Evolutionary conservation across 2,888 invertebrate species (phyloP).

Genomic region (Pachycephus smyrnensis): DNA sequence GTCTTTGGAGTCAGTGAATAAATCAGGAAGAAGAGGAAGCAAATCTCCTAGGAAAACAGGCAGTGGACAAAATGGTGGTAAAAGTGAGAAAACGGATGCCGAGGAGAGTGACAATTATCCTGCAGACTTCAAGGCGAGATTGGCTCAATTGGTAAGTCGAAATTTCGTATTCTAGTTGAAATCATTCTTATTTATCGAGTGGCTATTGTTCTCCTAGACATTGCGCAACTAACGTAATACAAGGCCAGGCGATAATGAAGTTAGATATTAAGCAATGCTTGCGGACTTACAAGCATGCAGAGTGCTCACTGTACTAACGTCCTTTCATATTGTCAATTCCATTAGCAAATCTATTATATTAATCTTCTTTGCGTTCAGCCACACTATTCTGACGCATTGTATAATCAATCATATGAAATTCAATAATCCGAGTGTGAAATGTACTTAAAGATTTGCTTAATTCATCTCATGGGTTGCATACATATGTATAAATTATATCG

Average conservation of each 20-base stretch:
- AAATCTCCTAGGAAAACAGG: constrained; percentile 44
- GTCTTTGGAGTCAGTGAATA: constrained; percentile 7
- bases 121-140: constrained; percentile 57
- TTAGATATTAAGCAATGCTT: not conserved
- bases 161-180: not conserved
- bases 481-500: not conserved
- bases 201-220: not conserved
- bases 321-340: not conserved
- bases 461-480: not conserved
- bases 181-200: not conserved
- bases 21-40: constrained; percentile 41
- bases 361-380: not conserved
- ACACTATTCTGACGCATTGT: not conserved
- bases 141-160: constrained; percentile 57
- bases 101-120: constrained; percentile 61
- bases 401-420: not conserved
- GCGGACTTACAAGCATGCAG: not conserved
- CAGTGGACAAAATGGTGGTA: constrained; percentile 6
- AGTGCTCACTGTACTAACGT: not conserved
- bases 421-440: not conserved
- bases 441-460: not conserved
- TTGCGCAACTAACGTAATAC: not conserved
- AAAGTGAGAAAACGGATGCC: constrained; percentile 30
- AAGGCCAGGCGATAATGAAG: not conserved
- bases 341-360: not conserved